Evolutionary conservation across 2,113 vertebrate genomes (phyloP), one percentile per base, ranked within the genome.

Genomic region (Siphamia tubifer): DNA sequence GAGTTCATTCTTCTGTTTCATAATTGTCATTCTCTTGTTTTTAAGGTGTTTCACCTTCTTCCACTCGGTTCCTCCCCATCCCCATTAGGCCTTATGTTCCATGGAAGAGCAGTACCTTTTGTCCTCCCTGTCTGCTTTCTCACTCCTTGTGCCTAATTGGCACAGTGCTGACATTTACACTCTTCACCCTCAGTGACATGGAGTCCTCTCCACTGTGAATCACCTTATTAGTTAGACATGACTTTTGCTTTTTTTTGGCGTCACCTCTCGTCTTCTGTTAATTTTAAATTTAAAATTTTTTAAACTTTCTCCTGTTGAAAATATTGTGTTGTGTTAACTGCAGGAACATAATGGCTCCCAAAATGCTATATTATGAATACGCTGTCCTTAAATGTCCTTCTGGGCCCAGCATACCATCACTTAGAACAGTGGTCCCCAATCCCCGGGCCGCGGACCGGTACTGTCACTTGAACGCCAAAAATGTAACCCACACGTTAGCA

Each of bases 121-220:
- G 76, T 74, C 38, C 55, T 68, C 64, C 28, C 49, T n/a, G 66
- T 68, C 53, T 60, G 13, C 70, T 25, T 51, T 62, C 70, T 49
- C 15, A 20, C 58, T 70, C 24, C 68, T 65, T 52, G 51, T 61
- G 39, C 60, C 62, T 89, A 84, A 87, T 91, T 89, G 83, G 88
- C 74, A 79, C 30, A 61, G 76, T 48, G 64, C 79, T 87, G 85
- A 83, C 78, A 81, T 88, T 86, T 87, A 63, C 69, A 82, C 81
- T 60, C 65, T 63, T 67, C 5, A 39, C 72, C 68, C 84, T 78
- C 71, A 56, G 76, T 76, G 69, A 68, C 75, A 78, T 24, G 23
- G 35, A 31, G 68, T 30, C 47, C 44, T 49, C 74, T 83, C 51
- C 25, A 63, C 55, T 3, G 39, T 58, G 60, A 83, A 83, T 75